Conservation (phyloP, 2,888 invertebrate genomes). For the Brenthis daphne region DNA sequence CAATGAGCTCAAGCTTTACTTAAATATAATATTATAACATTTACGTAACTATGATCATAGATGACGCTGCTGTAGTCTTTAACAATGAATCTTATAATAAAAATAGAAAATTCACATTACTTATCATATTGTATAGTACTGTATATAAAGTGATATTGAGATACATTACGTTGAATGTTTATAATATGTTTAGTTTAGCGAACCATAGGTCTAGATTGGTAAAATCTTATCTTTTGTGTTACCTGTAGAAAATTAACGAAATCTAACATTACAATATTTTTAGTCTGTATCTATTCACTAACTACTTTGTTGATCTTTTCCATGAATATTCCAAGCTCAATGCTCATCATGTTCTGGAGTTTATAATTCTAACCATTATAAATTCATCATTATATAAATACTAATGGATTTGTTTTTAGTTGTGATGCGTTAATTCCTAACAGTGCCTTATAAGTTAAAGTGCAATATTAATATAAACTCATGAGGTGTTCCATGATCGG, state of each 20-base stretch:
- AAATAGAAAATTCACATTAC: neutral
- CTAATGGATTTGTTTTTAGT: slow-evolving; percentile 15
- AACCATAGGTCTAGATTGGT: neutral
- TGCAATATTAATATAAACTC: slow-evolving; percentile 49
- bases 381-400: neutral
- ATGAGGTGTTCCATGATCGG: slow-evolving; percentile 47
- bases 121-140: too few species aligned
- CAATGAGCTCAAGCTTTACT: too few species aligned
- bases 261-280: slow-evolving; percentile 6
- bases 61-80: neutral
- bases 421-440: slow-evolving; percentile 34
- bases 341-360: slow-evolving; percentile 16
- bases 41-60: neutral
- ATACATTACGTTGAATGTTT: too few species aligned
- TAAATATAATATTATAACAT: neutral
- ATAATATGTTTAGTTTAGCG: neutral
- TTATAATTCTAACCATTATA: slow-evolving; percentile 3
- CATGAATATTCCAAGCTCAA: slow-evolving; percentile 17
- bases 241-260: slow-evolving; percentile 4
- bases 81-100: neutral
- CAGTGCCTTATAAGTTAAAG: slow-evolving; percentile 45
- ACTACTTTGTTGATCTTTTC: slow-evolving; percentile 27
- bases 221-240: neutral
- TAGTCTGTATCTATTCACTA: slow-evolving; percentile 13
- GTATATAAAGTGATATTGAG: too few species aligned